These are phyloP conservation scores for Strigamia crassipes DNA, from an alignment of 2,888 invertebrate genomes.

Conservation along the genomic window DNA sequence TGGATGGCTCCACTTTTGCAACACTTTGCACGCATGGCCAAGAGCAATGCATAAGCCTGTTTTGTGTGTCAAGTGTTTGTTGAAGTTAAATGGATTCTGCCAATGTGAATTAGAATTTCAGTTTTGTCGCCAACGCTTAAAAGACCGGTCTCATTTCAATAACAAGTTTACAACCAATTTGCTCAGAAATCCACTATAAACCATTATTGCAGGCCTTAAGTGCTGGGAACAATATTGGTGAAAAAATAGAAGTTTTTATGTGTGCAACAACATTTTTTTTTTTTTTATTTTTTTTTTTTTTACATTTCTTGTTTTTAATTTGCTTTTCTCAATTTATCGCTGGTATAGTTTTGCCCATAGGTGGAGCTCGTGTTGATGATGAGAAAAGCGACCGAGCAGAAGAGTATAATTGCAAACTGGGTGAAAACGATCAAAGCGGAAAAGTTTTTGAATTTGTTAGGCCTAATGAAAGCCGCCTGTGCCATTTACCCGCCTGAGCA, in stretches of 20 bases:
- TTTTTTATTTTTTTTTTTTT: neutral
- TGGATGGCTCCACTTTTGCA: neutral
- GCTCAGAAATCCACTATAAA: no score
- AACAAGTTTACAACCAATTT: no score
- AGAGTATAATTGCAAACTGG: constrained; percentile 34
- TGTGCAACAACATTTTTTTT: neutral
- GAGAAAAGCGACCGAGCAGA: constrained; percentile 34
- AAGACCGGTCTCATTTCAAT: no score
- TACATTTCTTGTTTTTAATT: neutral
- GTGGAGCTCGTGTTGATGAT: constrained; percentile 29
- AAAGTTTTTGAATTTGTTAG: constrained; percentile 28
- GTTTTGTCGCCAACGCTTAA: neutral
- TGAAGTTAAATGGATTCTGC: constrained; percentile 3
- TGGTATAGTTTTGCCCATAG: constrained; percentile 6
- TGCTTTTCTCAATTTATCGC: constrained; percentile 9
- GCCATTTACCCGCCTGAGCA: constrained; percentile 16
- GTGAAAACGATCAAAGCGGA: constrained; percentile 14
- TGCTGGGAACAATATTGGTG: neutral
- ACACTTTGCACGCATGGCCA: constrained; percentile 3
- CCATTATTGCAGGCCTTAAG: neutral
- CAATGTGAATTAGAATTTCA: neutral
- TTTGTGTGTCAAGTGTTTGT: neutral
- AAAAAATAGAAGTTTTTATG: neutral
- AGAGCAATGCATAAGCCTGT: neutral
- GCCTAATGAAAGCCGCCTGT: constrained; percentile 15